Evolutionary conservation across 2,797 vertebrate genomes (phyloP), one percentile per base, ranked within the genome.

Genomic region (Pangasius mekongensis): DNA sequence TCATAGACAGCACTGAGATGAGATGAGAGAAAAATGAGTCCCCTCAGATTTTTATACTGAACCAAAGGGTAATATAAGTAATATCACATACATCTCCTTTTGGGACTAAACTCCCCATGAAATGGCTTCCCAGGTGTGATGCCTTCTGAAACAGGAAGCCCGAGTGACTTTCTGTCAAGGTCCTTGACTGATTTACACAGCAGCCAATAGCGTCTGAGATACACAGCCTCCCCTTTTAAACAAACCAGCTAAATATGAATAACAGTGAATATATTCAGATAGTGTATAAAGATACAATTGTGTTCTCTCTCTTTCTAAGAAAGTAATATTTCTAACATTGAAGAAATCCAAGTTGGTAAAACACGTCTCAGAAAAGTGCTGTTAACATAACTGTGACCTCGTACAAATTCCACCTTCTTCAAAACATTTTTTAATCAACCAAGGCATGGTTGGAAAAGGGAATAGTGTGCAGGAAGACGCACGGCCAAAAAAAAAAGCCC

Each of bases 21-120:
- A 82, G 58, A 82, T 82, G 22, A 47, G 20, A 36, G 56, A 47
- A n/a, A 47, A 82, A 62, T 16, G 80, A 62, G 33, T 62, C 80
- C 22, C 36, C 1, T 39, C 20, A 39, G 20, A 60, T 81, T 39
- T 60, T 58, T 78, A 56, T 56, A 30, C 76, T 33, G 76, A 78
- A 36, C n/a, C 52, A 62, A 27, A 27, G 78, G 27, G 33, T 60
- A 47, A 47, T 47, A 1, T 62, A 6, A 54, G 36, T 62, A 81
- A 39, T 81, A 82, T 82, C 80, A 43, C 5, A 43, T 43, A 82
- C 8, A 62, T 43, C 56, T 82, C 13, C 22, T 62, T 13, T 47
- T 43, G 54, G n/a, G 80, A 82, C 56, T 56, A 80, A 82, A 82
- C 54, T 36, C 56, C 6, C 0, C 3, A n/a, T 43, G 36, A 64